Evolutionary conservation across 2,888 invertebrate species (phyloP), one percentile per base, ranked within the genome.

Genomic region (Ethmia dodecea): DNA sequence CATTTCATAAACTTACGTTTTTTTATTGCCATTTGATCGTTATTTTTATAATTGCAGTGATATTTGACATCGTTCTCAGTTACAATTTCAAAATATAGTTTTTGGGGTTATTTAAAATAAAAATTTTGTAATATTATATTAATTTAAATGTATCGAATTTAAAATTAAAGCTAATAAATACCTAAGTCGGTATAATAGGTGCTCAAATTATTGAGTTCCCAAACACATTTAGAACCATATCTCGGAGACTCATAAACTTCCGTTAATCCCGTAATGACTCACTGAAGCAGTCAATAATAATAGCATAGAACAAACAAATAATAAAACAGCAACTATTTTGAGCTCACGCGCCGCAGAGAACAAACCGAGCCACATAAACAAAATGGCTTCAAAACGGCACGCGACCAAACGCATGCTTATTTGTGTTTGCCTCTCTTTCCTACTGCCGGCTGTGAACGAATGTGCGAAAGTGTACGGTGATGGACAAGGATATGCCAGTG

Each of bases 341-440:
- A 74, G 76, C 63, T 55, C 58, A 46, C 47, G 45, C 45, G 59
- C 47, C 63, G 64, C 71, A 74, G 75, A 75, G 69, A 60, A 58
- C 69, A 57, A 22, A 22, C n/a, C 8, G 22, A 10, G 11, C 4
- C 52, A 66, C 70, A 68, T 71, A 78, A 77, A 76, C 76, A 79
- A 81, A 68, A 83, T 84, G 84, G 81, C 77, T 59, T 60, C 73
- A 59, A 61, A 60, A 62, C 72, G 75, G 74, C 78, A 76, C 75
- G 74, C 78, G 75, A 75, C 74, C 66, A 58, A 66, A 75, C 77
- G 75, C 64, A 62, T 81, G 78, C 84, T 84, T 84, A 83, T 84
- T 83, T 83, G 67, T 80, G 60, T 80, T 60, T 74, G 73, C 45
- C 47, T 86, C 75, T 83, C 80, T 42, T 74, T 86, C 69, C 63